Evolutionary conservation across 2,113 vertebrate genomes (phyloP), one percentile per base, ranked within the genome.

Genomic region (Nematolebias whitei): DNA sequence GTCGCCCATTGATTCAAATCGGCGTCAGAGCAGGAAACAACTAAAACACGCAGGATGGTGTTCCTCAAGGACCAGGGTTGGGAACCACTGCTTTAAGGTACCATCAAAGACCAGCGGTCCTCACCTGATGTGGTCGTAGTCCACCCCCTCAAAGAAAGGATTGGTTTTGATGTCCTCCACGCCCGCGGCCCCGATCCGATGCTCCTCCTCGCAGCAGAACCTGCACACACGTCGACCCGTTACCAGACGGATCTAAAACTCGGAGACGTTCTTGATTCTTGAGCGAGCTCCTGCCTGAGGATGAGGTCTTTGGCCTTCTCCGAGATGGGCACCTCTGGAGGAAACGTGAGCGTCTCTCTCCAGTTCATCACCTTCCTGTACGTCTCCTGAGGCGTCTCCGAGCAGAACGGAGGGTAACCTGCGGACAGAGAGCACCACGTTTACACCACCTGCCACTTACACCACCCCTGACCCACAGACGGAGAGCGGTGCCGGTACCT

Each of bases 361-460:
- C 98, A 99, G 81, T 99, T 99, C 98, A 99, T 99, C 72, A 99
- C 98, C 73, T 99, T 99, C 85, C 97, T 96, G 18, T 99, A 99
- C 0, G 97, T 99, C 85, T 99, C 98, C 79, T 99, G 98, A 71
- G 98, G 98, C 1, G 98, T 98, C 91, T 99, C 98, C 0, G 98
- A 99, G 88, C 98, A 99, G 91, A 99, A 99, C 0, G 98, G 97
- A 23, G 98, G 97, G 69, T 99, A 99, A 67, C 98, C 98, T 99
- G 88, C 14, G 83, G 22, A 51, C 13, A 51, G 12, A 1, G 2
- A 20, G 32, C 13, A 62, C 39, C 19, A 47, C 54, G 24, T 14
- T 47, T 20, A 47, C 43, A 45, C 18, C 43, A 35, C 14, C 49
- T 3, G 12, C 14, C 16, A 18, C 2, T 4, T 15, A 19, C n/a